These are phyloP conservation scores for Andrena bucephala DNA, from an alignment of 2,888 invertebrate species.

Conservation along the genomic window DNA sequence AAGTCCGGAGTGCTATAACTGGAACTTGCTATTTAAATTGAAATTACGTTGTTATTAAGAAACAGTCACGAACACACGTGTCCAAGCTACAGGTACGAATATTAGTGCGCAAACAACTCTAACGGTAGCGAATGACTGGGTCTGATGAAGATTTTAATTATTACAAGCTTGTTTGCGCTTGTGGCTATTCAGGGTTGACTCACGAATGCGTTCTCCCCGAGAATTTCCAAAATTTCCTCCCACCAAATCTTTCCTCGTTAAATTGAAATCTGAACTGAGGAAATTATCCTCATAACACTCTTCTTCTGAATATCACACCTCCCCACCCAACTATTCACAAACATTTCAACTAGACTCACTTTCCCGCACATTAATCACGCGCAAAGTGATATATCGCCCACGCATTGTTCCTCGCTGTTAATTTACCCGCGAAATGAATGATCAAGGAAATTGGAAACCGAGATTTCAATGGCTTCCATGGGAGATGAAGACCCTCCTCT, in stretches of 20 bases:
- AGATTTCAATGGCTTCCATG: not conserved
- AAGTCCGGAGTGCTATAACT: not conserved
- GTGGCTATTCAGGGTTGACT: not conserved
- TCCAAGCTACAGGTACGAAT: conserved; percentile 3
- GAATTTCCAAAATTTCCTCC: too few species aligned
- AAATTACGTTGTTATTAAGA: conserved; percentile 27
- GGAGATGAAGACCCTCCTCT: not conserved
- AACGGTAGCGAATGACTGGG: not conserved
- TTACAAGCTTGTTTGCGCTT: not conserved
- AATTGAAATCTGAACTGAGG: too few species aligned
- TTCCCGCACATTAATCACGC: too few species aligned
- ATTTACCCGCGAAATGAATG: not conserved
- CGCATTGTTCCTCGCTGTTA: too few species aligned
- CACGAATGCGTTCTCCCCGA: too few species aligned
- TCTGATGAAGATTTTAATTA: conserved; percentile 25
- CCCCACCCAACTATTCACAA: too few species aligned
- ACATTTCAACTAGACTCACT: too few species aligned
- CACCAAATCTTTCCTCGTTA: too few species aligned
- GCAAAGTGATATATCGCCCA: too few species aligned
- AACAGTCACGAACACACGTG: not conserved
- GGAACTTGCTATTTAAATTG: not conserved
- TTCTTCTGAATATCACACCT: too few species aligned
- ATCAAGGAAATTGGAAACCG: not conserved
- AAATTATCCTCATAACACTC: too few species aligned
- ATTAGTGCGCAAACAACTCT: conserved; percentile 3